These are phyloP conservation scores for Nesometra sesokonis DNA, from an alignment of 35 echinoderm and acorn worm genomes.

Conservation along the genomic window DNA sequence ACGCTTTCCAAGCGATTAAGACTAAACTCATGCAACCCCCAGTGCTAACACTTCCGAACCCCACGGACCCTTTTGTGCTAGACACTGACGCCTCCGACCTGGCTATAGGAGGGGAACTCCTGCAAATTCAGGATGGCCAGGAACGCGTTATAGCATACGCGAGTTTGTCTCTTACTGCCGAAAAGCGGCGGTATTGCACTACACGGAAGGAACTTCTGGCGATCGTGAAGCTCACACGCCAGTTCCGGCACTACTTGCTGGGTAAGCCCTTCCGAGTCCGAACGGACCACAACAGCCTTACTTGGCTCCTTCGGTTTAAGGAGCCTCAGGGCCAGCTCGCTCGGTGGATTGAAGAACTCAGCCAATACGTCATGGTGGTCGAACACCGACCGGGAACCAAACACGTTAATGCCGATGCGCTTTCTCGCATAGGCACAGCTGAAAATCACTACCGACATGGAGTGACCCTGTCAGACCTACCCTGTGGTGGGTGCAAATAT, in stretches of 20 bases:
- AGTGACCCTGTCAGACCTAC: neutral
- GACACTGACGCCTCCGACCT: constrained; percentile 17
- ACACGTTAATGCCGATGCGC: constrained; percentile 39
- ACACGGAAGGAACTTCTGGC: constrained; percentile 34
- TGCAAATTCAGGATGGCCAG: constrained; percentile 13
- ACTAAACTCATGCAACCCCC: neutral
- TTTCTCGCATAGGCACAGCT: constrained; percentile 1
- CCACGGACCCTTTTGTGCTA: neutral
- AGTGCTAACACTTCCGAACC: constrained; percentile 7
- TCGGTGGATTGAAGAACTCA: constrained; percentile 25
- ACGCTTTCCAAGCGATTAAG: neutral
- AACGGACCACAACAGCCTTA: constrained; percentile 40
- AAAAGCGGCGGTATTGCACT: constrained; percentile 28
- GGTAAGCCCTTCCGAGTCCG: constrained; percentile 31
- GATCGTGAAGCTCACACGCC: constrained; percentile 28
- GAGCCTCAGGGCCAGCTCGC: constrained; percentile 12
- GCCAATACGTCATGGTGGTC: constrained; percentile 15
- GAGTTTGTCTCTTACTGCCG: constrained; percentile 14
- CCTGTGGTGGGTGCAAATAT: constrained; percentile 37
- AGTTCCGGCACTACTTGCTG: constrained; percentile 35
- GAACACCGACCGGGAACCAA: constrained; percentile 13
- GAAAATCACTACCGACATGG: constrained; percentile 11
- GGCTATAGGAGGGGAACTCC: constrained; percentile 32
- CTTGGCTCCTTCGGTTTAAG: constrained; percentile 34
- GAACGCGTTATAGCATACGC: constrained; percentile 39